phyloP scores from a whole-genome alignment of 1,140 invertebrate genomes.

The Drosophila navojoa region DNA sequence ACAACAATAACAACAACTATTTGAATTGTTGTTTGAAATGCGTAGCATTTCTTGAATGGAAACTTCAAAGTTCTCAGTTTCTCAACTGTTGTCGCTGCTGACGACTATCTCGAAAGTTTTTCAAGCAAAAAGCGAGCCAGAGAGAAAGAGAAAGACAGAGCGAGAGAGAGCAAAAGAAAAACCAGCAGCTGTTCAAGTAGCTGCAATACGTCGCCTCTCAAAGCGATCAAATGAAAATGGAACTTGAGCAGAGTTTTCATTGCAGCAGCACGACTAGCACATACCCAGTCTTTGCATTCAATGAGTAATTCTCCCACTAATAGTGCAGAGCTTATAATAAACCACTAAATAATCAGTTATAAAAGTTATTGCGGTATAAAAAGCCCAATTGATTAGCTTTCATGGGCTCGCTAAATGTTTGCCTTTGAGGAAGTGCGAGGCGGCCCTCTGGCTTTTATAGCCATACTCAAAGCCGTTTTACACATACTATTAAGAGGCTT shows the following conservation, averaged over 20 bases:
- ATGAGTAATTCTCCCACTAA: not conserved
- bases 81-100: conserved; percentile 24
- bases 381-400: not conserved
- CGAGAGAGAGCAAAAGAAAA: not conserved
- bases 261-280: not conserved
- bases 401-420: too few species aligned
- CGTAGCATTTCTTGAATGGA: conserved; percentile 19
- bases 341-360: too few species aligned
- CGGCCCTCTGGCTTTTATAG: too few species aligned
- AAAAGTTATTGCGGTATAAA: too few species aligned
- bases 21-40: conserved; percentile 25
- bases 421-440: too few species aligned
- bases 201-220: not conserved
- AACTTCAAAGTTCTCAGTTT: conserved; percentile 46
- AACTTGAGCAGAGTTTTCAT: not conserved
- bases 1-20: conserved; percentile 15
- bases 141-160: not conserved
- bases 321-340: too few species aligned
- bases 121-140: not conserved
- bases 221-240: conserved; percentile 16
- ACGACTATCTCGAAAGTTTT: conserved; percentile 29
- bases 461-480: too few species aligned
- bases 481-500: too few species aligned
- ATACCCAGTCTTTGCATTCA: not conserved
- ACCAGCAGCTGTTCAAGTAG: conserved; percentile 28